Evolutionary conservation across 2,888 invertebrate genomes (phyloP).

Genomic region (Sphaeridia pumilis): DNA sequence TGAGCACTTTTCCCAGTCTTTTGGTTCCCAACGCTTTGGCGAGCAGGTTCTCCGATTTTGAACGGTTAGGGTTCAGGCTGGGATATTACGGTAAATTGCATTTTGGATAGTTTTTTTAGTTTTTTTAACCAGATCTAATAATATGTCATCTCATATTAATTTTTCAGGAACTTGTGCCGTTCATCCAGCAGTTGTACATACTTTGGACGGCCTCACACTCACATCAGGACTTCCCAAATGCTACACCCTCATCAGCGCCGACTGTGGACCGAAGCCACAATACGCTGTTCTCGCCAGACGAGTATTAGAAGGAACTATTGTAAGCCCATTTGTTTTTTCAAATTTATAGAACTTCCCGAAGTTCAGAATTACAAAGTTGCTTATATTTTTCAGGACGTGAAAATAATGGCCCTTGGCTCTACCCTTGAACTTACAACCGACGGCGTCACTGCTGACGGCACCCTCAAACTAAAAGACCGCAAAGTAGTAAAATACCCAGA

Average conservation of each 20-base stretch:
- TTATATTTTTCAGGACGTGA: no score
- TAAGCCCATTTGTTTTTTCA: slow-evolving; percentile 7
- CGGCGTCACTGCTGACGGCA: no score
- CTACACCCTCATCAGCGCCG: slow-evolving; percentile 27
- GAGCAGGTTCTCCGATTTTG: slow-evolving; percentile 24
- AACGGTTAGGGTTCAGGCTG: slow-evolving; percentile 13
- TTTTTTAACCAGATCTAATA: background rate
- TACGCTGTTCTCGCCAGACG: slow-evolving; percentile 25
- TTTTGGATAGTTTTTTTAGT: background rate
- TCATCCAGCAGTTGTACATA: slow-evolving; percentile 19
- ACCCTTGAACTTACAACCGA: no score
- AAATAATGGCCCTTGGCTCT: no score
- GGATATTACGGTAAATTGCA: slow-evolving; percentile 21
- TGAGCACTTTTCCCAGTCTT: slow-evolving; percentile 22
- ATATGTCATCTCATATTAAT: background rate
- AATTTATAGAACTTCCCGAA: no score
- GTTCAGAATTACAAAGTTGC: no score
- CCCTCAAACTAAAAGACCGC: no score
- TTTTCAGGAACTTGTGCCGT: slow-evolving; percentile 27
- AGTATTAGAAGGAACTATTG: slow-evolving; percentile 11
- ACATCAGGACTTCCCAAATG: slow-evolving; percentile 22
- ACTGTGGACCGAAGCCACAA: slow-evolving; percentile 28
- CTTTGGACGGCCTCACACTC: slow-evolving; percentile 26
- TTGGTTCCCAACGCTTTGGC: slow-evolving; percentile 22
- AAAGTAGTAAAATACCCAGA: no score